Percentiles rank a stretch among this genome's conserved stretches.
These are phyloP conservation scores for Nemotelus nigrinus DNA, from an alignment of 2,888 invertebrate species.

Conservation along the genomic window DNA sequence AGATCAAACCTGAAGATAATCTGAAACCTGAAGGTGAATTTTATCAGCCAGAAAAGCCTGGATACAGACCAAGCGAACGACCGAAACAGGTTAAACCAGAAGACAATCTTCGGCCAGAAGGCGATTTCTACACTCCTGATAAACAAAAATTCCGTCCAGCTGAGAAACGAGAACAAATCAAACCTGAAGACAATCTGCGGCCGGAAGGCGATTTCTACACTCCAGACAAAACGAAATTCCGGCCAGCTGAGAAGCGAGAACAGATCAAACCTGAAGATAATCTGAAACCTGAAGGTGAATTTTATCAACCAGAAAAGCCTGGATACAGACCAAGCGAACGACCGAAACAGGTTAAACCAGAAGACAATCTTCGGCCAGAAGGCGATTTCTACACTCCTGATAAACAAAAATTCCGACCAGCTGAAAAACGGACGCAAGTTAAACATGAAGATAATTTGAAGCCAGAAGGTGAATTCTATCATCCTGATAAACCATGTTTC, in stretches of 20 bases:
- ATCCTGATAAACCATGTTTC: slow-evolving; percentile 65
- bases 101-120: slow-evolving; percentile 66
- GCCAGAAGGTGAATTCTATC: slow-evolving; percentile 66
- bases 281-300: slow-evolving; percentile 68
- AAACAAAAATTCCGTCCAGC: slow-evolving; percentile 59
- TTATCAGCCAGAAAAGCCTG: slow-evolving; percentile 60
- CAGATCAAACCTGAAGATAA: slow-evolving; percentile 64
- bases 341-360: slow-evolving; percentile 55
- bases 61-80: slow-evolving; percentile 63
- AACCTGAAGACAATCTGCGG: slow-evolving; percentile 65
- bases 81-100: slow-evolving; percentile 70
- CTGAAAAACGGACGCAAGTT: slow-evolving; percentile 63
- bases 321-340: slow-evolving; percentile 58
- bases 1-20: slow-evolving; percentile 68
- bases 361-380: slow-evolving; percentile 67
- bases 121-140: slow-evolving; percentile 67
- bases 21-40: slow-evolving; percentile 69
- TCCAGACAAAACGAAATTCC: slow-evolving; percentile 57
- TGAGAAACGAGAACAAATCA: slow-evolving; percentile 65
- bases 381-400: slow-evolving; percentile 59
- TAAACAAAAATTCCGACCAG: slow-evolving; percentile 62
- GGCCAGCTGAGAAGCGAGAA: slow-evolving; percentile 63
- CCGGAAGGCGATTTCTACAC: slow-evolving; percentile 69
- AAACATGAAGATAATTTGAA: slow-evolving; percentile 65
- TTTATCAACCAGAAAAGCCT: slow-evolving; percentile 64